Evolutionary conservation across 2,888 invertebrate species (phyloP).

Genomic region (Cephus runcator): DNA sequence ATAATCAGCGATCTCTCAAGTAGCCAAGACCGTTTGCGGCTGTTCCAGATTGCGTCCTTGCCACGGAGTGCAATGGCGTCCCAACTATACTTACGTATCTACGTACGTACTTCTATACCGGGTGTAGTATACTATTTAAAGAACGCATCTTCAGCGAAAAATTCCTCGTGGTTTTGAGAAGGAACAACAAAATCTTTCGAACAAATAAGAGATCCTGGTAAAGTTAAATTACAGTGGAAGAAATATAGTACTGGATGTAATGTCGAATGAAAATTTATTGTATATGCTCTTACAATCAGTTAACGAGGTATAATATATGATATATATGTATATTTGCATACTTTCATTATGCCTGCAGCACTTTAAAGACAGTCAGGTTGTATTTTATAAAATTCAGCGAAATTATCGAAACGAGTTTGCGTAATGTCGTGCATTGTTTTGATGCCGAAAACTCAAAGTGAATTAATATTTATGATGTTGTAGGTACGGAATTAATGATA

Average conservation of each 20-base stretch:
- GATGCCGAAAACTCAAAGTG: background rate
- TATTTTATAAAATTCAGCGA: background rate
- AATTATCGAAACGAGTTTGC: background rate
- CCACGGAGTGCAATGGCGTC: conserved; percentile 24
- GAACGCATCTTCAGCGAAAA: background rate
- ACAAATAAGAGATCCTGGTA: background rate
- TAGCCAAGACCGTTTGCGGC: conserved; percentile 35
- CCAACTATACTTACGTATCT: background rate
- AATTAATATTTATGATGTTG: background rate
- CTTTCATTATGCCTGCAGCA: background rate
- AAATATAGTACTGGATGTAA: background rate
- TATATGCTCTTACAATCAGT: background rate
- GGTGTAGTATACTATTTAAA: background rate
- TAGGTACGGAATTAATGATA: background rate
- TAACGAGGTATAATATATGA: background rate
- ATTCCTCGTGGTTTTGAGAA: background rate
- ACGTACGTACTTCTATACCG: background rate
- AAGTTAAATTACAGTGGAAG: background rate
- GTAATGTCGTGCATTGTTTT: background rate
- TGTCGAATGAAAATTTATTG: background rate
- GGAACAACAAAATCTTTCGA: background rate
- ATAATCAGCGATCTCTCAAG: conserved; percentile 37
- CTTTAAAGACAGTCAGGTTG: background rate
- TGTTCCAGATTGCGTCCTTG: conserved; percentile 43
- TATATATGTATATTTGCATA: background rate